Conservation (phyloP, 2,113 vertebrate species). For the Hippopotamus amphibius region DNA sequence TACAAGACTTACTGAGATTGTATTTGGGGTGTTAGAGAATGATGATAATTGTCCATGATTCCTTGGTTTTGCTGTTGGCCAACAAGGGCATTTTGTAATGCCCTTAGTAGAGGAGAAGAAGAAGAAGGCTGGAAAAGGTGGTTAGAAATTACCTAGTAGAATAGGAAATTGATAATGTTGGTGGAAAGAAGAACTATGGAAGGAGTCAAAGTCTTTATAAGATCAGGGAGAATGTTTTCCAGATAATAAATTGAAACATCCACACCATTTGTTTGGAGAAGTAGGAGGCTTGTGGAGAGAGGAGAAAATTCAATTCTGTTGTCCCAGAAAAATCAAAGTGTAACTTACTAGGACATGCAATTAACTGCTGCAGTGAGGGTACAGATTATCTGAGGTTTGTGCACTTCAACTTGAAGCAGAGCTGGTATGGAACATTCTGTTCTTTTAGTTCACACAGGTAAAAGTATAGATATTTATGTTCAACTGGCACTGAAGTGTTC, state of each 20-base stretch:
- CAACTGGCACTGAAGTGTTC: not conserved
- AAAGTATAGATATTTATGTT: not conserved
- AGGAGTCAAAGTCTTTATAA: not conserved
- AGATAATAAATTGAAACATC: not conserved
- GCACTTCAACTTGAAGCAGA: not conserved
- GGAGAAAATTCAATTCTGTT: not conserved
- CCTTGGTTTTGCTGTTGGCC: not conserved
- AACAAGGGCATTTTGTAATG: not conserved
- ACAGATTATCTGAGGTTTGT: not conserved
- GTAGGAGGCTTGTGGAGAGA: not conserved
- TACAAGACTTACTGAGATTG: not conserved
- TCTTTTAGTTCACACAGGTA: not conserved
- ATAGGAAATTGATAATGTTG: not conserved
- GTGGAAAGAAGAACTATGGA: not conserved
- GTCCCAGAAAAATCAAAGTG: not conserved
- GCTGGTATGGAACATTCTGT: too few species aligned
- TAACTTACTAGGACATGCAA: not conserved
- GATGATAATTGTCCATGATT: not conserved
- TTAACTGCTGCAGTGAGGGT: not conserved
- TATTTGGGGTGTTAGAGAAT: not conserved
- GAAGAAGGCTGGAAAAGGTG: not conserved
- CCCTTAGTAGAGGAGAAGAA: not conserved
- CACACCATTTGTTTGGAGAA: not conserved
- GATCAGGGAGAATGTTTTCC: not conserved
- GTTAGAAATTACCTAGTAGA: not conserved